Conservation (phyloP, 2,888 invertebrate genomes). For the Lumbricus terrestris region DNA sequence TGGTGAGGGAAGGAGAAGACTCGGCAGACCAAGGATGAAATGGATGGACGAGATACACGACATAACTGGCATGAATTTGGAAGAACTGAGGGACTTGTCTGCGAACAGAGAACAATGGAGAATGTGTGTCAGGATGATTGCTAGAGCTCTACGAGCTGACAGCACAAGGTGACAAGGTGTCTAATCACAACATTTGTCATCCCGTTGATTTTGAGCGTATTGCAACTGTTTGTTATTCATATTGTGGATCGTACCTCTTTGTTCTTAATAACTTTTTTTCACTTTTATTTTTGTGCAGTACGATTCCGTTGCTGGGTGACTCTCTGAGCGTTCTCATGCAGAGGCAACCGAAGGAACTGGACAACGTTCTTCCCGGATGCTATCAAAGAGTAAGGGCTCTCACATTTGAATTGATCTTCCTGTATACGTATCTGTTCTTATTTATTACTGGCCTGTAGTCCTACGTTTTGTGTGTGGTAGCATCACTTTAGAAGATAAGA, state of each 20-base stretch:
- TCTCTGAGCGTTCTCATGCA: slow-evolving; percentile 90
- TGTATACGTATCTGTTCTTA: background rate
- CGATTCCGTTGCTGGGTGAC: slow-evolving; percentile 65
- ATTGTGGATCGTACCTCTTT: background rate
- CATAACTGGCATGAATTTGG: too few relatives aligned
- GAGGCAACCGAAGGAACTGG: slow-evolving; percentile 80
- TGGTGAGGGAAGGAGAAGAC: too few relatives aligned
- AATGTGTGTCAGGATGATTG: too few relatives aligned
- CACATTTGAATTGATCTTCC: background rate
- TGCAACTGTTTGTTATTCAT: background rate
- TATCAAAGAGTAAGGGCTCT: slow-evolving; percentile 68
- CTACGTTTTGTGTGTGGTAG: background rate
- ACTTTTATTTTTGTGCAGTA: slow-evolving; percentile 48
- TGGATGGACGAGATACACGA: too few relatives aligned
- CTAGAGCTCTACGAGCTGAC: too few relatives aligned
- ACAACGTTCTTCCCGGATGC: slow-evolving; percentile 79
- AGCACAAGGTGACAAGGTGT: too few relatives aligned
- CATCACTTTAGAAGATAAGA: too few relatives aligned
- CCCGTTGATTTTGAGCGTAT: background rate
- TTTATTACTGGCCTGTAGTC: background rate
- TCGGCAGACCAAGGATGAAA: too few relatives aligned
- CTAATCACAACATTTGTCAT: background rate
- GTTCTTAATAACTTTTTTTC: background rate
- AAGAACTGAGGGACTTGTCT: too few relatives aligned
- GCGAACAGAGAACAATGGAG: too few relatives aligned